Conservation (phyloP, 1,140 invertebrate genomes). For the Neotoxoptera formosana region DNA sequence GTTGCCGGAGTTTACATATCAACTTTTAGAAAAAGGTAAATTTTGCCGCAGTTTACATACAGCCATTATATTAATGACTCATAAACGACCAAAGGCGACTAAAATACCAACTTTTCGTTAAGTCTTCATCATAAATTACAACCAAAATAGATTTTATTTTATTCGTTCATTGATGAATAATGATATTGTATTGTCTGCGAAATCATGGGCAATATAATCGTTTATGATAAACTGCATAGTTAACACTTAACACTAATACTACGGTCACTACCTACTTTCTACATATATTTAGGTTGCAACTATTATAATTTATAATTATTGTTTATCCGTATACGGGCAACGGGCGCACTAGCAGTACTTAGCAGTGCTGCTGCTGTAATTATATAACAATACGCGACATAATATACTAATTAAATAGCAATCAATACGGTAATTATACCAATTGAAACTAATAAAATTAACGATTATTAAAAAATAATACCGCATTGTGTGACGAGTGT, state of each 20-base stretch:
- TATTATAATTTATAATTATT: background rate
- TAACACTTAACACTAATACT: background rate
- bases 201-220: background rate
- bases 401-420: background rate
- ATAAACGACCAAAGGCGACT: background rate
- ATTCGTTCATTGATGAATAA: background rate
- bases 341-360: too few species aligned
- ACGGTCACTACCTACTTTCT: background rate
- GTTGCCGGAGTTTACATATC: too few species aligned
- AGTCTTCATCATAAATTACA: background rate
- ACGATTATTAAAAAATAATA: background rate
- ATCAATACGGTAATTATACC: slow-evolving; percentile 1
- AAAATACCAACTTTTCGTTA: background rate
- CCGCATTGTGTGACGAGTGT: background rate
- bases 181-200: background rate
- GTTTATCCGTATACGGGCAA: background rate
- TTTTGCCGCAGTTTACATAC: too few species aligned
- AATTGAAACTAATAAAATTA: background rate
- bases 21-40: too few species aligned
- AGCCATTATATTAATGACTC: too few species aligned
- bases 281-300: background rate
- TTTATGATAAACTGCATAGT: background rate
- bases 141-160: background rate
- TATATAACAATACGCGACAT: background rate
- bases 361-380: background rate